Evolutionary conservation across 2,113 vertebrate species (phyloP).

Genomic region (Anarhynchus alexandrinus): DNA sequence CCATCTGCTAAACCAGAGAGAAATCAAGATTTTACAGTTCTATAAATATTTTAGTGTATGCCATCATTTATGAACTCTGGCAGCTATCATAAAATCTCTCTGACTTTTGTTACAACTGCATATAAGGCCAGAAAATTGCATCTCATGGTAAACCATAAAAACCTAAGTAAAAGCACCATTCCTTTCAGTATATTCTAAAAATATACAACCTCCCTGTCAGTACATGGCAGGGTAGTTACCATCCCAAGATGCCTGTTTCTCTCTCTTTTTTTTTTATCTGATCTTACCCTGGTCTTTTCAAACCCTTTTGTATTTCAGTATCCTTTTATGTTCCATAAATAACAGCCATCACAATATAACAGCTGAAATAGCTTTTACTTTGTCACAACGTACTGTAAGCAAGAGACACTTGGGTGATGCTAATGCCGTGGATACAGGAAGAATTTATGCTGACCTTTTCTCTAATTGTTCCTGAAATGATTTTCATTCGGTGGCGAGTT

Average conservation of each 20-base stretch:
- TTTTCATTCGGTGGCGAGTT: constrained; percentile 14
- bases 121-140: constrained; percentile 88
- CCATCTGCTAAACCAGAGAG: constrained; percentile 86
- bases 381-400: constrained; percentile 69
- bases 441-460: constrained; percentile 47
- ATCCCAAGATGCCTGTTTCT: constrained; percentile 77
- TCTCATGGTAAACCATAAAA: constrained; percentile 89
- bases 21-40: constrained; percentile 90
- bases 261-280: constrained; percentile 76
- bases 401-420: constrained; percentile 60
- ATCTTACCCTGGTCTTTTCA: constrained; percentile 76
- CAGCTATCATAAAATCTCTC: constrained; percentile 87
- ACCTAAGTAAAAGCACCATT: constrained; percentile 86
- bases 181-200: constrained; percentile 87
- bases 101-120: constrained; percentile 89
- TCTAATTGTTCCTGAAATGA: constrained; percentile 64
- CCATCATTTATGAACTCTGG: constrained; percentile 89
- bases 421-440: neutral
- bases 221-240: constrained; percentile 77
- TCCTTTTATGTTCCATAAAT: constrained; percentile 80
- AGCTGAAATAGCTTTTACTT: constrained; percentile 76
- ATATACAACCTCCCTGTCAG: constrained; percentile 82
- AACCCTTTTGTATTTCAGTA: constrained; percentile 75
- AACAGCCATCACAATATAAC: constrained; percentile 62
- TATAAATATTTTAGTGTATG: constrained; percentile 90